phyloP scores from a whole-genome alignment of 1,140 invertebrate species.

The Amyelois transitella region DNA sequence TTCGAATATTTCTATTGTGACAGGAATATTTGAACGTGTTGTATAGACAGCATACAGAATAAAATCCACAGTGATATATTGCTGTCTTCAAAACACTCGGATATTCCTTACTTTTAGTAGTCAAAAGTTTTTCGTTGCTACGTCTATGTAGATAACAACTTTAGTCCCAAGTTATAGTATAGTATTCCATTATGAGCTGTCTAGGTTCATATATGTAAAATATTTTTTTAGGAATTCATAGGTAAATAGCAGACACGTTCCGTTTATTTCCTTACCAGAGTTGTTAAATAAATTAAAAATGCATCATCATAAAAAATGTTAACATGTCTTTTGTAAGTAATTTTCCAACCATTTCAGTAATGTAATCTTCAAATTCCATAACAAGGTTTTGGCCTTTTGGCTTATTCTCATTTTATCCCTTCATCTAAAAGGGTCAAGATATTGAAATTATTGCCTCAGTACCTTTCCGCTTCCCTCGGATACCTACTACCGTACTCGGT shows the following conservation, averaged over 20 bases:
- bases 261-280: no score
- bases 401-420: neutral
- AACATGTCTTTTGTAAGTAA: no score
- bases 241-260: no score
- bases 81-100: constrained; percentile 9
- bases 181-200: neutral
- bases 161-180: neutral
- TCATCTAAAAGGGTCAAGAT: constrained; percentile 2
- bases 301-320: no score
- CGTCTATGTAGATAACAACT: constrained; percentile 7
- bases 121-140: constrained; percentile 8
- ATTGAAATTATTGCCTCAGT: constrained; percentile 1
- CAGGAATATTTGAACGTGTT: no score
- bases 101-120: constrained; percentile 12
- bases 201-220: neutral
- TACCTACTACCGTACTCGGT: neutral
- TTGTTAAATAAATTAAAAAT: no score
- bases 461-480: neutral
- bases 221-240: no score
- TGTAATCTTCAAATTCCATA: neutral
- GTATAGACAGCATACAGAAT: no score
- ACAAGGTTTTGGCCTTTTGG: constrained; percentile 1
- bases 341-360: neutral
- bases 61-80: neutral
- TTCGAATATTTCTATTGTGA: no score